These are phyloP conservation scores for Anabacerthia variegaticeps DNA, from an alignment of 2,797 vertebrate genomes.

Conservation along the genomic window DNA sequence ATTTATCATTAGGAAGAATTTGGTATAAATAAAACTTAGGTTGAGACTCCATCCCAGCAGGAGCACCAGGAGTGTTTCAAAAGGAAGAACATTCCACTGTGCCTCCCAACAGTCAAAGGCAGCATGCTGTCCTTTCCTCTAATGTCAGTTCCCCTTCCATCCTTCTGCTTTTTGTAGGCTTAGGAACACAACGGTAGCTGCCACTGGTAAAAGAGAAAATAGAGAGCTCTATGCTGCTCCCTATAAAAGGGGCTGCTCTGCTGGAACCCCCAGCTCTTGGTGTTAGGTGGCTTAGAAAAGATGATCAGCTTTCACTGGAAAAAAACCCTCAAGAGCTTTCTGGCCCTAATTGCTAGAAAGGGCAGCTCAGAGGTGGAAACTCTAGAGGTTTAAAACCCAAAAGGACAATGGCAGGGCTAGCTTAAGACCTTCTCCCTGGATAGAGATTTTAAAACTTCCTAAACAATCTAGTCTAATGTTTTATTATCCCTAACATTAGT, in stretches of 20 bases:
- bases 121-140: background rate
- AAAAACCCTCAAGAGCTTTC: background rate
- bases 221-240: background rate
- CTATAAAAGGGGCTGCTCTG: background rate
- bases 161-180: background rate
- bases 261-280: background rate
- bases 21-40: background rate
- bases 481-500: background rate
- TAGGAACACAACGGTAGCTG: background rate
- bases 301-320: background rate
- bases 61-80: background rate
- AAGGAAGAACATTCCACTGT: background rate
- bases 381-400: background rate
- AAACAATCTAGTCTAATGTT: background rate
- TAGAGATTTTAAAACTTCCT: background rate
- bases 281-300: background rate
- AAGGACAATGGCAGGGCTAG: background rate
- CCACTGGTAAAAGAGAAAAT: background rate
- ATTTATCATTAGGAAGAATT: slow-evolving; percentile 18
- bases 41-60: background rate
- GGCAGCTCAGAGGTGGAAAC: background rate
- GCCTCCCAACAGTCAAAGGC: background rate
- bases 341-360: background rate
- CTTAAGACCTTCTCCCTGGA: background rate
- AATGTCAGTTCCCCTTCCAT: background rate